Evolutionary conservation across 1,140 invertebrate species (phyloP).

Genomic region (Oncopeltus fasciatus): DNA sequence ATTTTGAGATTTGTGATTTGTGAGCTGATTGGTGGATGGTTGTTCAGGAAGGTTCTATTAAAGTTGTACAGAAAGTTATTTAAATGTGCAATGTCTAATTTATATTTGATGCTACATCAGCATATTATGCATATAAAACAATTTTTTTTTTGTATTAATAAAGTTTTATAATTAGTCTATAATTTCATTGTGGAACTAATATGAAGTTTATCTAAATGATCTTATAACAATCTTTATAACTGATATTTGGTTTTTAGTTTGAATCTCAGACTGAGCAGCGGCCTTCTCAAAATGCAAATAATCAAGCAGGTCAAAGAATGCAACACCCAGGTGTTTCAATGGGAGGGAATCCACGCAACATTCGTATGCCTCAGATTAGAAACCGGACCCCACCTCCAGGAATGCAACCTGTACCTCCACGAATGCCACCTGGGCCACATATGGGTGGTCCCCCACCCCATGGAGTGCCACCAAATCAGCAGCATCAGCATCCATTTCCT

Average conservation of each 20-base stretch:
- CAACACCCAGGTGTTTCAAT: conserved; percentile 17
- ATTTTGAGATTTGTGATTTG: too few relatives aligned
- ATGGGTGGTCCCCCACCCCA: conserved; percentile 21
- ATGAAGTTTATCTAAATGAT: too few relatives aligned
- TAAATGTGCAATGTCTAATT: too few relatives aligned
- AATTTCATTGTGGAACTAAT: too few relatives aligned
- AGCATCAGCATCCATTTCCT: conserved; percentile 39
- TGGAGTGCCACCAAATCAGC: conserved; percentile 27
- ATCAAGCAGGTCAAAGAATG: conserved; percentile 20
- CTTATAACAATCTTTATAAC: too few relatives aligned
- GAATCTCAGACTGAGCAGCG: conserved; percentile 82
- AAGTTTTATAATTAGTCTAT: too few relatives aligned
- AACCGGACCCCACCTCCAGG: conserved; percentile 33
- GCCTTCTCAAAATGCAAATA: conserved; percentile 38
- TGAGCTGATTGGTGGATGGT: too few relatives aligned
- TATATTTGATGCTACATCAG: too few relatives aligned
- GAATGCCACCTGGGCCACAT: conserved; percentile 28
- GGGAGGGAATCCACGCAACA: conserved; percentile 18
- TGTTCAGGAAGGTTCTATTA: too few relatives aligned
- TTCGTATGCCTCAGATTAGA: conserved; percentile 32
- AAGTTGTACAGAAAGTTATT: too few relatives aligned
- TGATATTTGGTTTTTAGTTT: conserved; percentile 44
- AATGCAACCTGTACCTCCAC: conserved; percentile 39
- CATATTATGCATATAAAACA: too few relatives aligned
- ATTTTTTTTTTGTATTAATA: too few relatives aligned